phyloP scores from a whole-genome alignment of 2,113 vertebrate genomes.

The Lasiurus borealis region DNA sequence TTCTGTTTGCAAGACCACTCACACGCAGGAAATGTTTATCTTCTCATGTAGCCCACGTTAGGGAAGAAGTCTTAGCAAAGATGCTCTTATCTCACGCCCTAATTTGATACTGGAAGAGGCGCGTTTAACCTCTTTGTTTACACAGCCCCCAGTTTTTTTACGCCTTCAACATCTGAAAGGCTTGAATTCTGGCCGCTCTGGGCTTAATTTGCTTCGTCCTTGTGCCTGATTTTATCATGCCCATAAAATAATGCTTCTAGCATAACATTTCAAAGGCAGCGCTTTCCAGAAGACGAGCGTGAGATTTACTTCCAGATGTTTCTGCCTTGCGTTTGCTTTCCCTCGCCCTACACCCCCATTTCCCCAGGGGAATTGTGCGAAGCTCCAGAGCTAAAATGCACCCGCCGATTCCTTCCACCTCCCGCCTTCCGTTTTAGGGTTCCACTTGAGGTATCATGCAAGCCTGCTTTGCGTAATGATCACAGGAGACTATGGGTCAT shows the following conservation, averaged over 20 bases:
- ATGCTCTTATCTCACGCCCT: neutral
- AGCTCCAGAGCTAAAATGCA: constrained; percentile 64
- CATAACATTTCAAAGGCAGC: constrained; percentile 72
- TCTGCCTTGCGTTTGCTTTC: constrained; percentile 9
- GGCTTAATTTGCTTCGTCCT: constrained; percentile 75
- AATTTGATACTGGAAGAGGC: neutral
- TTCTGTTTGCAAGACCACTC: constrained; percentile 45
- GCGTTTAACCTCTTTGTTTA: constrained; percentile 1
- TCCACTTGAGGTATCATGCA: constrained; percentile 76
- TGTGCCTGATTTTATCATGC: constrained; percentile 57
- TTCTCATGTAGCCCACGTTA: constrained; percentile 10
- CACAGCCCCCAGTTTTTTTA: neutral
- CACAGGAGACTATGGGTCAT: constrained; percentile 71
- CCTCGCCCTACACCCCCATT: neutral
- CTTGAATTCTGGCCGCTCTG: constrained; percentile 69
- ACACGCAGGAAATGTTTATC: neutral
- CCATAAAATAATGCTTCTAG: constrained; percentile 62
- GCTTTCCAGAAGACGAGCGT: constrained; percentile 57
- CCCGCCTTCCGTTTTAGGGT: constrained; percentile 65
- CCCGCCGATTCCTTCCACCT: constrained; percentile 68
- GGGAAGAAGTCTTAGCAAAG: neutral
- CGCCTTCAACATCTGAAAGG: neutral
- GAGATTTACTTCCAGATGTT: constrained; percentile 74
- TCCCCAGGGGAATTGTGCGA: constrained; percentile 9
- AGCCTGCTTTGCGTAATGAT: constrained; percentile 79